phyloP scores from a whole-genome alignment of 2,888 invertebrate genomes.

The Idaea aversata region DNA sequence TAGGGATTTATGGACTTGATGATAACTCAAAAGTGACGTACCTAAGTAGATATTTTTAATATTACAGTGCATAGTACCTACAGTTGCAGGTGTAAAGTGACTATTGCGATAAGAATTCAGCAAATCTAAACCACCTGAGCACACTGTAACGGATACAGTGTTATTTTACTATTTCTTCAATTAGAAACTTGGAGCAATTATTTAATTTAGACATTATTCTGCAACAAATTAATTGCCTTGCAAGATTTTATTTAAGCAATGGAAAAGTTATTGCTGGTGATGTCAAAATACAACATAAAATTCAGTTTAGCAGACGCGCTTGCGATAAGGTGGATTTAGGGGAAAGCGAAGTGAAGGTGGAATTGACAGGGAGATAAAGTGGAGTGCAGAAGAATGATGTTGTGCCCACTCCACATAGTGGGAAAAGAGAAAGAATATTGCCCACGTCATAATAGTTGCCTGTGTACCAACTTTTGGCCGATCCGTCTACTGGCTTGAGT shows the following conservation, averaged over 20 bases:
- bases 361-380: too few species aligned
- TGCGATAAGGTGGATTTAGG: too few species aligned
- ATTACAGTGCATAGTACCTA: background rate
- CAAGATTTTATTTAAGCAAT: background rate
- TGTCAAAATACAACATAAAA: background rate
- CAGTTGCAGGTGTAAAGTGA: background rate
- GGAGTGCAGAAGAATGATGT: too few species aligned
- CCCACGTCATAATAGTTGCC: too few species aligned
- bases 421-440: too few species aligned
- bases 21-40: too few species aligned
- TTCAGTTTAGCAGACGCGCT: background rate
- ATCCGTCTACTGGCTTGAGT: too few species aligned
- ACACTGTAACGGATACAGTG: constrained; percentile 8
- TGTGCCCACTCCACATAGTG: too few species aligned
- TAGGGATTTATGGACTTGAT: too few species aligned
- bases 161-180: background rate
- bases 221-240: background rate
- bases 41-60: too few species aligned
- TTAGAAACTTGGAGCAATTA: background rate
- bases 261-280: background rate
- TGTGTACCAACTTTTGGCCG: too few species aligned
- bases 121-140: constrained; percentile 13
- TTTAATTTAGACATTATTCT: background rate
- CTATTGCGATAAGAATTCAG: background rate
- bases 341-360: too few species aligned